Evolutionary conservation across 1,140 invertebrate species (phyloP), one percentile per base, ranked within the genome.

Genomic region (Bombus waltoni): DNA sequence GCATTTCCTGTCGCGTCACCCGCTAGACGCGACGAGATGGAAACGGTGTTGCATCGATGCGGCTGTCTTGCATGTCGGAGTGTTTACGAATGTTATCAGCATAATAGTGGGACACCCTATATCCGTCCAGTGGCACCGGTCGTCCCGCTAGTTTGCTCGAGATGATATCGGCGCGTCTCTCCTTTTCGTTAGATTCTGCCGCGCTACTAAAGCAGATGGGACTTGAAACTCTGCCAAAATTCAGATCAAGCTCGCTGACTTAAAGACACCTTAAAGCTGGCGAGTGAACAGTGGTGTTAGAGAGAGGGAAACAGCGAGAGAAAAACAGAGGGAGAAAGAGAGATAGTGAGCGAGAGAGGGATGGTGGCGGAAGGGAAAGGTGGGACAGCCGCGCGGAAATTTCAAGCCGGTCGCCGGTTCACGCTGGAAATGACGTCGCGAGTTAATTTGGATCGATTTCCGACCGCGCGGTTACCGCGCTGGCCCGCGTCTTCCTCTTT

Each of bases 151-250:
- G 94, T 94, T 94, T 94, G 92, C 92, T 88, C 83, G 91, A 94
- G 93, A 94, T 93, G 93, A 94, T 94, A 95, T 95, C 93, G 90
- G 35, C 28, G 88, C 83, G 88, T 90, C 88, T 90, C 89, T 91
- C 91, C 90, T 92, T 94, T 94, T 93, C 93, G 93, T 94, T 94
- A 94, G 91, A 93, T 93, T 92, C 87, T 89, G 85, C 90, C 83
- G 85, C 91, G 86, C 91, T 89, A 91, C 91, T 92, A 93, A 93
- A 94, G 92, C 92, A 93, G 93, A 94, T 92, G 94, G 93, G 88
- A 85, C 92, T 93, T 94, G 94, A 94, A 94, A 94, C 92, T 88
- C 86, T 93, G 94, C 93, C 94, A 94, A 93, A 94, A 93, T 93
- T 93, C 87, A 88, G 90, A 93, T 93, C 93, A 90, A 89, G 90